Percentiles rank a stretch among this genome's conserved stretches.
Conservation (phyloP, 2,113 vertebrate species). For the zebrafish (Danio rerio) region DNA sequence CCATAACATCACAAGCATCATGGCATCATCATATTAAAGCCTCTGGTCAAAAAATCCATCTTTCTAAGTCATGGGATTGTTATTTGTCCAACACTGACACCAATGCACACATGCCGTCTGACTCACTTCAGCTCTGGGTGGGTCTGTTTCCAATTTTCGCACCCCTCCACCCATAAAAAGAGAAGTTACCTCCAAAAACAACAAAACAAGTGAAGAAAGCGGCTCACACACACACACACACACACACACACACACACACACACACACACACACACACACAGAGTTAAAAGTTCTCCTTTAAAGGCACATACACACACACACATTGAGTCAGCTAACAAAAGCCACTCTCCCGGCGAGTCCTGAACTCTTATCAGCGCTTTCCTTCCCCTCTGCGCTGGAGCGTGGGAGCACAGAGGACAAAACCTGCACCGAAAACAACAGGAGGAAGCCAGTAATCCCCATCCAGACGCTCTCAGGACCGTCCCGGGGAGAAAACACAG, state of each 20-base stretch:
- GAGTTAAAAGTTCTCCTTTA: slow-evolving; percentile 18
- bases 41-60: neutral
- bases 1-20: slow-evolving; percentile 3
- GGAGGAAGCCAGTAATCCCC: slow-evolving; percentile 78
- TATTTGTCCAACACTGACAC: slow-evolving; percentile 64
- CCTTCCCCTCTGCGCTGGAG: slow-evolving; percentile 63
- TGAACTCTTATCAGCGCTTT: slow-evolving; percentile 70
- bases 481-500: slow-evolving; percentile 25
- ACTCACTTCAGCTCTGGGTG: slow-evolving; percentile 77
- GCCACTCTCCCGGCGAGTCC: slow-evolving; percentile 58
- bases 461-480: slow-evolving; percentile 48
- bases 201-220: slow-evolving; percentile 53
- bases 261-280: slow-evolving; percentile 30
- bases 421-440: slow-evolving; percentile 76
- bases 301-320: slow-evolving; percentile 35
- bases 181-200: slow-evolving; percentile 65
- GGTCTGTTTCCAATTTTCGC: slow-evolving; percentile 82
- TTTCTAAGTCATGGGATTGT: neutral
- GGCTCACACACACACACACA: slow-evolving; percentile 8
- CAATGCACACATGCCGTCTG: slow-evolving; percentile 66
- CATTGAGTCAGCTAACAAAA: neutral
- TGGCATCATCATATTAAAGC: neutral
- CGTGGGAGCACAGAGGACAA: slow-evolving; percentile 68
- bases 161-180: slow-evolving; percentile 66
- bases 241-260: slow-evolving; percentile 12